These are phyloP conservation scores for Onychomys leucogaster DNA, from an alignment of 2,797 vertebrate species.

Conservation along the genomic window DNA sequence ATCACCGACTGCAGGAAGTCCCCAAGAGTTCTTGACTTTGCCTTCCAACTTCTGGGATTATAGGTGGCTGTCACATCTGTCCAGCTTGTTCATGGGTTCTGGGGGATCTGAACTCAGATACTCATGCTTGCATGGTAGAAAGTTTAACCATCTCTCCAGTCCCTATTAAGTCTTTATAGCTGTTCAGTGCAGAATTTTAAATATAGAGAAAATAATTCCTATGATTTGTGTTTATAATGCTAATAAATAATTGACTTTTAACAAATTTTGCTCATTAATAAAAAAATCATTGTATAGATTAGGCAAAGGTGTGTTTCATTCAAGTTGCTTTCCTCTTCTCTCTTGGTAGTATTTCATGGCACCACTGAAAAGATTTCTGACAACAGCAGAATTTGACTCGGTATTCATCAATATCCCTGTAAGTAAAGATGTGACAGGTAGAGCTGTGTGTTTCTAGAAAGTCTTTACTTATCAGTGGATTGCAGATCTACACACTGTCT, in stretches of 20 bases:
- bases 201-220: constrained; percentile 1
- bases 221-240: background rate
- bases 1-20: background rate
- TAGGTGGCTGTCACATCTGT: background rate
- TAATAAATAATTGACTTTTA: background rate
- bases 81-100: background rate
- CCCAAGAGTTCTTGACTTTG: background rate
- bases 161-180: background rate
- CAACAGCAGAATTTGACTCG: constrained; percentile 91
- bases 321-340: constrained; percentile 47
- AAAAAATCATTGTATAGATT: background rate
- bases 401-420: constrained; percentile 98
- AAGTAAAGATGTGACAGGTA: constrained; percentile 83
- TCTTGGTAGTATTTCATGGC: constrained; percentile 95
- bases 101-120: background rate
- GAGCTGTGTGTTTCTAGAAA: background rate
- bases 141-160: background rate
- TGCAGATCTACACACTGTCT: background rate
- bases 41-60: background rate
- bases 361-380: constrained; percentile 94
- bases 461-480: background rate
- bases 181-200: constrained; percentile 4
- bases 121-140: background rate
- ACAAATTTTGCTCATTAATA: background rate
- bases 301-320: background rate